Base-by-base conservation (phyloP, 2,797 vertebrate genomes). In the Chloroceryle amazona region DNA sequence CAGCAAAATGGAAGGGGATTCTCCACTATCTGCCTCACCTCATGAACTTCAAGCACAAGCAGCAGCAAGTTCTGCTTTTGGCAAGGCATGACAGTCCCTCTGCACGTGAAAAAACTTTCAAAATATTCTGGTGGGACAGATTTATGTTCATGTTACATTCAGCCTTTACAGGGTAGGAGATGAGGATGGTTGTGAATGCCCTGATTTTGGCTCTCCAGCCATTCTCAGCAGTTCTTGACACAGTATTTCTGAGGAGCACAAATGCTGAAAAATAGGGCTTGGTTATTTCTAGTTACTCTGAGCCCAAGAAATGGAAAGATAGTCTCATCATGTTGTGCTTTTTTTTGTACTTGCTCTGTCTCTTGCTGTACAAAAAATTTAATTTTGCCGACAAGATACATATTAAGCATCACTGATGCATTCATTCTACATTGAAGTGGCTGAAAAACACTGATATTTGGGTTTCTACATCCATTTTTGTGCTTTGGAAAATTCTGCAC, bases 1-100 rank as follows among this genome's bases (percentile, higher is more conserved):
- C 62, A 93, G 72, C 71, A 96, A 98, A 96, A 88, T 74, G 25
- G 67, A 92, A 76, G 72, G 87, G 25, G 51, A 90, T 90, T 96
- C 95, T 90, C 90, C 93, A 58, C 80, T 93, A 87, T 90, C 81
- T 65, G 31, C 87, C 46, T 95, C 89, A 33, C 73, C 81, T 55
- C 84, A 87, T 26, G 60, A 97, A 63, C 94, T 96, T 89, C 35
- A 93, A 58, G 91, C 68, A 72, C 41, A 86, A 89, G 88, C 95
- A 93, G 91, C 90, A 79, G 58, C 81, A 47, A 26, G 33, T 6
- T 89, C 89, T 55, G 65, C 75, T 42, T 54, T 79, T 84, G 90
- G 37, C 66, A 87, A 96, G 80, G 81, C 93, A 92, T 14, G 6
- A 44, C 37, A 17, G 51, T 39, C 41, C 55, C 37, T 76, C 19